phyloP scores from a whole-genome alignment of 92 coral and sea anemone species.

The Diadumene lineata region DNA sequence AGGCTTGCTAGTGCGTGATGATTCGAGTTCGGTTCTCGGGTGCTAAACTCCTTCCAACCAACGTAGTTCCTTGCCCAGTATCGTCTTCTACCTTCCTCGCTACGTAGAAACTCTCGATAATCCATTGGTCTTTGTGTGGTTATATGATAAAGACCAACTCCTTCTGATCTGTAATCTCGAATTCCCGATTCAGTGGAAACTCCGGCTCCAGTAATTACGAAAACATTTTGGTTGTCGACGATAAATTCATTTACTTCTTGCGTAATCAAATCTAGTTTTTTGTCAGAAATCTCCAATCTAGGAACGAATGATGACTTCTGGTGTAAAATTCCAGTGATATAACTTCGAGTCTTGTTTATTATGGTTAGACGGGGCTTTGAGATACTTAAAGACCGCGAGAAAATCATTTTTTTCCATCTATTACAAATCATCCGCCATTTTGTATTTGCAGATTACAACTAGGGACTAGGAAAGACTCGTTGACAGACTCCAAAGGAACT shows the following conservation, averaged over 20 bases:
- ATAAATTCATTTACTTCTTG: conserved; percentile 63
- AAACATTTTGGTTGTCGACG: conserved; percentile 48
- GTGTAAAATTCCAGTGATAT: conserved; percentile 1
- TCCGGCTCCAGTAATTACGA: conserved; percentile 96
- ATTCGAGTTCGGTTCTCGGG: conserved; percentile 72
- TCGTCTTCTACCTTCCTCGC: conserved; percentile 63
- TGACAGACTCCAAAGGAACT: no score
- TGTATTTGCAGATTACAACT: background rate
- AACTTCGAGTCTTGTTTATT: background rate
- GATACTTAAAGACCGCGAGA: background rate
- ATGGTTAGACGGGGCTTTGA: background rate
- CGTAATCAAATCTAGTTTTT: conserved; percentile 54
- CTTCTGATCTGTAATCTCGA: conserved; percentile 92
- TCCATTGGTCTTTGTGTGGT: conserved; percentile 81
- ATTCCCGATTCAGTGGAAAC: conserved; percentile 97
- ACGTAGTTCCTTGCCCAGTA: conserved; percentile 97
- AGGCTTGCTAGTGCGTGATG: conserved; percentile 76
- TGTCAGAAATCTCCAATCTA: conserved; percentile 43
- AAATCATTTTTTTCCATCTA: background rate
- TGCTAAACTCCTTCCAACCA: conserved; percentile 87
- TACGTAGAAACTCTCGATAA: conserved; percentile 74
- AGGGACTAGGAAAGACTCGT: no score
- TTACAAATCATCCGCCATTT: conserved; percentile 3
- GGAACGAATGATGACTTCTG: conserved; percentile 56
- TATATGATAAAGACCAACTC: conserved; percentile 85